A percentile compares a stretch with the other conserved stretches of the same genome.
These are phyloP conservation scores for Otus scops DNA, from an alignment of 2,797 vertebrate species.

Conservation along the genomic window DNA sequence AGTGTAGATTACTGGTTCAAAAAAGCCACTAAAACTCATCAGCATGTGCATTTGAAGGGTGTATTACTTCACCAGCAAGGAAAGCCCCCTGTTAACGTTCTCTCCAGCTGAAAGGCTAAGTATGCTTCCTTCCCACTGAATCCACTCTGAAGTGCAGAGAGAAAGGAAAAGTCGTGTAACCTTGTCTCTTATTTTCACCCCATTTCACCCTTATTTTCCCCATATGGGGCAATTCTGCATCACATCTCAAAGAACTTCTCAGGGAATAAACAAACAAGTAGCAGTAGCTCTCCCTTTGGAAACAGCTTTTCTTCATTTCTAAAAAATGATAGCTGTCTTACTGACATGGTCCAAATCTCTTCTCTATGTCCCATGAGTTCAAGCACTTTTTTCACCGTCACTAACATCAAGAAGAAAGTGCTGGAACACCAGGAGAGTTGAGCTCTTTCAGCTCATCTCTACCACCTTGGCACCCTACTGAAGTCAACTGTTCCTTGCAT, in stretches of 20 bases:
- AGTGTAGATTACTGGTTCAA: constrained; percentile 34
- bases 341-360: background rate
- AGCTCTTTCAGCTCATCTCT: background rate
- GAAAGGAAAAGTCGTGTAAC: background rate
- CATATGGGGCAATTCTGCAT: background rate
- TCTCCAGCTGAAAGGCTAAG: background rate
- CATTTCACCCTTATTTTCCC: background rate
- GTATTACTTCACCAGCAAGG: background rate
- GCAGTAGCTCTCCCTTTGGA: background rate
- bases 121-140: constrained; percentile 11
- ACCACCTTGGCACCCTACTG: background rate
- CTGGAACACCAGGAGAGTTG: background rate
- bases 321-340: background rate
- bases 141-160: background rate
- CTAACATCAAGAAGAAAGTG: background rate
- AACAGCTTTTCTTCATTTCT: background rate
- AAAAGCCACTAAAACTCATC: constrained; percentile 42
- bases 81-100: background rate
- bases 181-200: background rate
- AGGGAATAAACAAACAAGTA: background rate
- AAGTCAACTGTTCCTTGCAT: background rate
- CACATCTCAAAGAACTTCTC: background rate
- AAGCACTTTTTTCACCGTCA: background rate
- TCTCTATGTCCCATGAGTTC: background rate
- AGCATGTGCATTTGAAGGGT: constrained; percentile 24